phyloP scores from a whole-genome alignment of 92 coral and sea anemone genomes.

The Siderastrea siderea region DNA sequence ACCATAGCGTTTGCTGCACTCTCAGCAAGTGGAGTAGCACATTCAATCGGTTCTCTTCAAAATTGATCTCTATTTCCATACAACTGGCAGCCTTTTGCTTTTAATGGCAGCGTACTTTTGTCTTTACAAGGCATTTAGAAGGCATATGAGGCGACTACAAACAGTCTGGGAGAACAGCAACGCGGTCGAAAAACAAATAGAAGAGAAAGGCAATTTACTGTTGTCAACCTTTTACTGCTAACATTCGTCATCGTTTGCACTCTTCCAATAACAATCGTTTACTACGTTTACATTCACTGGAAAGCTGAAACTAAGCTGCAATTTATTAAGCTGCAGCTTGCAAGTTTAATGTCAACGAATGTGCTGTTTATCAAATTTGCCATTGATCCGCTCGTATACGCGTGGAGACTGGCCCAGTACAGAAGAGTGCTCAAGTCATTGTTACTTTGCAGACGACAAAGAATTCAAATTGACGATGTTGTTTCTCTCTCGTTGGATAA shows the following conservation, averaged over 20 bases:
- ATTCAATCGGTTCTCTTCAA: neutral
- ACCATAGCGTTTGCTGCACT: neutral
- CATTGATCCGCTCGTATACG: constrained; percentile 73
- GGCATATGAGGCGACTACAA: constrained; percentile 16
- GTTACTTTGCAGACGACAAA: constrained; percentile 26
- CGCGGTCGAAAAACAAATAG: neutral
- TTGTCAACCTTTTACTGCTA: constrained; percentile 35
- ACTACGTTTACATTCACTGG: constrained; percentile 16
- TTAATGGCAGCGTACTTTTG: constrained; percentile 11
- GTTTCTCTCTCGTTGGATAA: no score
- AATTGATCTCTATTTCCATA: constrained; percentile 30
- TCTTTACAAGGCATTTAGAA: constrained; percentile 13
- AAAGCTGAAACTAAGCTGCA: neutral
- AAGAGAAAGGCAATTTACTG: constrained; percentile 29
- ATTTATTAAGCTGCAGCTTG: constrained; percentile 4
- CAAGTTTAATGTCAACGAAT: constrained; percentile 22
- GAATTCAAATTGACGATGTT: no score
- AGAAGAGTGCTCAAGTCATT: constrained; percentile 54
- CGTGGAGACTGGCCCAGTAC: constrained; percentile 69
- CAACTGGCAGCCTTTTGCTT: constrained; percentile 12
- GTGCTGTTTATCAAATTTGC: constrained; percentile 73
- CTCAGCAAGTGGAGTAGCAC: neutral
- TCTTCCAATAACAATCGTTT: constrained; percentile 2
- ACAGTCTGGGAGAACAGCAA: neutral
- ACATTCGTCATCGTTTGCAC: constrained; percentile 23